A percentile compares a stretch with the other conserved stretches of the same genome.
Evolutionary conservation across 1,140 invertebrate genomes (phyloP).

Genomic region (Lerema accius): DNA sequence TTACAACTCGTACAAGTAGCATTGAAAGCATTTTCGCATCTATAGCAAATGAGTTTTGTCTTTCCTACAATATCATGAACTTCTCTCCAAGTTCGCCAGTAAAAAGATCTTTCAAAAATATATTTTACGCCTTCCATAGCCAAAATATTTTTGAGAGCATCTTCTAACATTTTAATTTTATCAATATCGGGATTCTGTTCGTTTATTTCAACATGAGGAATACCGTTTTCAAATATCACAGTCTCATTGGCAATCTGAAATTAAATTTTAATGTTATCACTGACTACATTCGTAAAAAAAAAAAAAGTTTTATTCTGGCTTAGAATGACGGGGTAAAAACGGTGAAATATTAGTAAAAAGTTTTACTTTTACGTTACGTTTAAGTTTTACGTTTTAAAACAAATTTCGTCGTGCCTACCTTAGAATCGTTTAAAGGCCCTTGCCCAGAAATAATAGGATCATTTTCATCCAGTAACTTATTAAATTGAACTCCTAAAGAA

Average conservation of each 20-base stretch:
- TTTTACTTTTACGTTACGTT: too few relatives aligned
- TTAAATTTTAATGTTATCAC: constrained; percentile 34
- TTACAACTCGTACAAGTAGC: constrained; percentile 38
- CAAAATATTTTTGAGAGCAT: constrained; percentile 46
- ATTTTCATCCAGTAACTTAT: too few relatives aligned
- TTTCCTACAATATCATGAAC: constrained; percentile 35
- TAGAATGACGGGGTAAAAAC: too few relatives aligned
- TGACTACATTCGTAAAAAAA: too few relatives aligned
- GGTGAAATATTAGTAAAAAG: too few relatives aligned
- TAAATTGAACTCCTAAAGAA: too few relatives aligned
- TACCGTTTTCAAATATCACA: constrained; percentile 42
- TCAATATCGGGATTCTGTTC: constrained; percentile 9
- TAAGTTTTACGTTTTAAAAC: too few relatives aligned
- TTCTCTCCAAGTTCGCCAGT: constrained; percentile 59
- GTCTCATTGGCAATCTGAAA: constrained; percentile 38
- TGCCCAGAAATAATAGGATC: too few relatives aligned
- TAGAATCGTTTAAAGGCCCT: too few relatives aligned
- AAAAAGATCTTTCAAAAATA: constrained; percentile 50
- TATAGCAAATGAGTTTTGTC: constrained; percentile 45
- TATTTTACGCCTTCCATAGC: constrained; percentile 51
- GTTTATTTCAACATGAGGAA: constrained; percentile 40
- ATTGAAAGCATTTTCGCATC: constrained; percentile 41
- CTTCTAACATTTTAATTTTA: constrained; percentile 42
- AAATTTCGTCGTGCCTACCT: too few relatives aligned
- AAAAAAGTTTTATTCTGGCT: too few relatives aligned